phyloP scores from a whole-genome alignment of 2,113 vertebrate genomes.

The Oostethus manadensis region DNA sequence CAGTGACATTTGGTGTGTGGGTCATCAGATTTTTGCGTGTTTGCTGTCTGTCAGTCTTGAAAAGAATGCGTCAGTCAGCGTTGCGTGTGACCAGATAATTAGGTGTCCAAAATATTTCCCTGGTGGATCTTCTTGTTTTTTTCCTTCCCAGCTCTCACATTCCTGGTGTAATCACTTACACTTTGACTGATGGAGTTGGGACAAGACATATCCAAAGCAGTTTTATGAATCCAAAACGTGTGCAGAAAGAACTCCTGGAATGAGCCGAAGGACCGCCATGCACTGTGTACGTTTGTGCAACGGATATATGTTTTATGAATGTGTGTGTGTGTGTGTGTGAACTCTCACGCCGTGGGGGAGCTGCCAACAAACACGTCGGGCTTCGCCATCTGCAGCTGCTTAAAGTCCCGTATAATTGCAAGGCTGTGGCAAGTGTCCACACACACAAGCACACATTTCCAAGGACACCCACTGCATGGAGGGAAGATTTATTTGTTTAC shows the following conservation, averaged over 20 bases:
- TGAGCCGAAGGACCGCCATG: neutral
- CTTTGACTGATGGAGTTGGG: constrained; percentile 7
- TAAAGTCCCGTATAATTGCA: constrained; percentile 49
- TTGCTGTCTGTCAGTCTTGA: neutral
- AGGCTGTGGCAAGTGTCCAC: constrained; percentile 47
- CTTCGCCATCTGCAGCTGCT: constrained; percentile 61
- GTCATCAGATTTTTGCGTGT: neutral
- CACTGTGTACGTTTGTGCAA: neutral
- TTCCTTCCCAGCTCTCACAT: constrained; percentile 12
- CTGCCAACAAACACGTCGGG: constrained; percentile 38
- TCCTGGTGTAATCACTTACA: constrained; percentile 10
- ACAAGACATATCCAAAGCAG: constrained; percentile 18
- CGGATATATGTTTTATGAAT: constrained; percentile 6
- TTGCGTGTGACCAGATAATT: neutral
- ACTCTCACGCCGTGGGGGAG: constrained; percentile 36
- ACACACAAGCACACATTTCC: neutral
- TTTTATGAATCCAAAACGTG: too few species aligned
- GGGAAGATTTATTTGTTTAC: neutral
- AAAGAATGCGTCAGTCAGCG: constrained; percentile 2
- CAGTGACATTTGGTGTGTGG: neutral
- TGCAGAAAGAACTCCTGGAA: neutral
- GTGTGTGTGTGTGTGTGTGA: constrained; percentile 30
- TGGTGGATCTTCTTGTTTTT: constrained; percentile 1
- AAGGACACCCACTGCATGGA: neutral
- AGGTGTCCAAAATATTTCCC: neutral